Evolutionary conservation across 1,140 invertebrate species (phyloP).

Genomic region (Bombus breviceps): DNA sequence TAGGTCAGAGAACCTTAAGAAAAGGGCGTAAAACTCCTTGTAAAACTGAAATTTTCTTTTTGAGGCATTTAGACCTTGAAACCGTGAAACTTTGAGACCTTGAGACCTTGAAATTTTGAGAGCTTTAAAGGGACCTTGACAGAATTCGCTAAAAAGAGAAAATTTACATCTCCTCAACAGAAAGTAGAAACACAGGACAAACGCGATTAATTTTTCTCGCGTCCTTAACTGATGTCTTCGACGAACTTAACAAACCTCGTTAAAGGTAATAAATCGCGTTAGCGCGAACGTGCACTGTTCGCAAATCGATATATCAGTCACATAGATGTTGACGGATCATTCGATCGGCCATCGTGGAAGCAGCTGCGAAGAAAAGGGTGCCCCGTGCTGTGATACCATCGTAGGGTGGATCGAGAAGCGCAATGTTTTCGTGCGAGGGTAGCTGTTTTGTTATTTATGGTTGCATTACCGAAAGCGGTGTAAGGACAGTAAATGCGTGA

Average conservation of each 20-base stretch:
- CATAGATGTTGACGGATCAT: constrained; percentile 45
- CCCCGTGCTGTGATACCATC: constrained; percentile 37
- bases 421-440: constrained; percentile 29
- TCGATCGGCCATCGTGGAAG: constrained; percentile 41
- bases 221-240: neutral
- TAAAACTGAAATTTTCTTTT: too few relatives aligned
- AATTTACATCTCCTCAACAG: neutral
- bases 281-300: neutral
- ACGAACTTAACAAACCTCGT: neutral
- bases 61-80: neutral
- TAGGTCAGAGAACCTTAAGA: too few relatives aligned
- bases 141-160: neutral
- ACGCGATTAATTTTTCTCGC: neutral
- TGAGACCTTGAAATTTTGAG: neutral
- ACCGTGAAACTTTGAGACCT: neutral
- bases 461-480: constrained; percentile 68
- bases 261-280: neutral
- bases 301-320: constrained; percentile 49
- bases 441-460: constrained; percentile 69
- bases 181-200: too few relatives aligned
- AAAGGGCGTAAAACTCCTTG: too few relatives aligned
- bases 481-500: constrained; percentile 66
- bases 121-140: too few relatives aligned
- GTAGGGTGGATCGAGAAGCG: constrained; percentile 18
- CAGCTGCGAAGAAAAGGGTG: constrained; percentile 35